Percentiles rank a stretch among this genome's conserved stretches.
These are phyloP conservation scores for Podarcis muralis DNA, from an alignment of 2,113 vertebrate genomes.

Conservation along the genomic window DNA sequence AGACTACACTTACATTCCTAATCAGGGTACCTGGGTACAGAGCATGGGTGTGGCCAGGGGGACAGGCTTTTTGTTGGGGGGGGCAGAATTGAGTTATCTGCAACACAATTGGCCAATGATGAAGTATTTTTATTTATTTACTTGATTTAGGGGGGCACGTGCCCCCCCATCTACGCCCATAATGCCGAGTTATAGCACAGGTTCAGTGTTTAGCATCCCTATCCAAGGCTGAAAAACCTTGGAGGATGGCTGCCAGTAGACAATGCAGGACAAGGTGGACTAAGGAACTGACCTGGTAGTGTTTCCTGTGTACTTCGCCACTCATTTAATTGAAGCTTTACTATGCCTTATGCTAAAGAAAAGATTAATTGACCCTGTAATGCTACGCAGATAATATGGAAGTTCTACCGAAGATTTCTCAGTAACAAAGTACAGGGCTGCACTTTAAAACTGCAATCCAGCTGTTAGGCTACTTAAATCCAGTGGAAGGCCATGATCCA, in stretches of 20 bases:
- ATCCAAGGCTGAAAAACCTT: background rate
- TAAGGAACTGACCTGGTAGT: background rate
- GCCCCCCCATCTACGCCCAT: too few relatives aligned
- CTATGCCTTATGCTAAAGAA: background rate
- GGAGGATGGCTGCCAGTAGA: background rate
- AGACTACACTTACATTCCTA: background rate
- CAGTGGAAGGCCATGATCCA: background rate
- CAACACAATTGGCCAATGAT: too few relatives aligned
- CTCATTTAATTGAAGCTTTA: background rate
- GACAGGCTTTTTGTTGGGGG: too few relatives aligned
- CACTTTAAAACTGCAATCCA: background rate
- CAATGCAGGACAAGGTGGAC: too few relatives aligned
- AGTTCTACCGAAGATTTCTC: background rate
- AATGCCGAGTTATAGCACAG: background rate
- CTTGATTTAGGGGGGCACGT: too few relatives aligned
- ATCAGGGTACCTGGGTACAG: background rate
- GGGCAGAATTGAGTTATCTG: too few relatives aligned
- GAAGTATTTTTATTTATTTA: too few relatives aligned
- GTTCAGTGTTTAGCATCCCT: background rate
- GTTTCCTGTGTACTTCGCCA: background rate
- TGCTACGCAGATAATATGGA: background rate
- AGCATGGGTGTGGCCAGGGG: too few relatives aligned
- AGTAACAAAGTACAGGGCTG: background rate
- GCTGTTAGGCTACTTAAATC: background rate
- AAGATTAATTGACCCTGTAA: too few relatives aligned